Base-by-base conservation (phyloP, 2,888 invertebrate genomes). In the Pomacea canaliculata region DNA sequence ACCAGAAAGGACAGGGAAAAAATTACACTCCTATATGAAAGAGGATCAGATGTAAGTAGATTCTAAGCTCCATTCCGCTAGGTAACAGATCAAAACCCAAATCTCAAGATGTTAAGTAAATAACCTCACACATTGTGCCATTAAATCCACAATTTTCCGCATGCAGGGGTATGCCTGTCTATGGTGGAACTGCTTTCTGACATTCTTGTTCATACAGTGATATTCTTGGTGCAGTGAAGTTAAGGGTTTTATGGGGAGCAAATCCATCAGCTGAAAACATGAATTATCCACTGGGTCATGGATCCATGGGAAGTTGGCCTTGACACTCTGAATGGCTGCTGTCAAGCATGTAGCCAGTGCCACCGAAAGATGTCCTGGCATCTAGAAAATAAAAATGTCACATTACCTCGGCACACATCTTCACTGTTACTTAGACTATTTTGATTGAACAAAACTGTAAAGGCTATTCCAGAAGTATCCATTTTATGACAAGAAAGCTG, bases 91-190 rank as follows among this genome's bases (percentile, higher is more conserved):
- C 73, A 71, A 79, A 62, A 79, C 70, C 49, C 23, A 23, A 23
- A 23, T 23, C 23, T 23, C 23, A 23, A 23, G 19, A 23, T 56
- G 46, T 48, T 66, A 62, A 23, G 56, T n/a, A n/a, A 12, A 49
- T 19, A 70, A 19, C 56, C 73, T 70, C 62, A 79, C 79, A 74
- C 65, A 70, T 70, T 79, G 65, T 13, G 75, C 62, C 56, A 77
- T 75, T n/a, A 79, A 49, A n/a, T 77, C 72, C 56, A 79, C 18
- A 10, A 79, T 72, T 60, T 79, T 79, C 37, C 77, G 71, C 51
- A 79, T 63, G n/a, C 51, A 18, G 13, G 74, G 74, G 63, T 75
- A 79, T 1, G 79, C 71, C 56, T 75, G 77, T 19, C 70, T 56
- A 1, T 49, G 62, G 60, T 77, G 70, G 16, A 69, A 59, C 27